Base-by-base conservation (phyloP, 2,888 invertebrate species). In the Xanthorhoe spadicearia region DNA sequence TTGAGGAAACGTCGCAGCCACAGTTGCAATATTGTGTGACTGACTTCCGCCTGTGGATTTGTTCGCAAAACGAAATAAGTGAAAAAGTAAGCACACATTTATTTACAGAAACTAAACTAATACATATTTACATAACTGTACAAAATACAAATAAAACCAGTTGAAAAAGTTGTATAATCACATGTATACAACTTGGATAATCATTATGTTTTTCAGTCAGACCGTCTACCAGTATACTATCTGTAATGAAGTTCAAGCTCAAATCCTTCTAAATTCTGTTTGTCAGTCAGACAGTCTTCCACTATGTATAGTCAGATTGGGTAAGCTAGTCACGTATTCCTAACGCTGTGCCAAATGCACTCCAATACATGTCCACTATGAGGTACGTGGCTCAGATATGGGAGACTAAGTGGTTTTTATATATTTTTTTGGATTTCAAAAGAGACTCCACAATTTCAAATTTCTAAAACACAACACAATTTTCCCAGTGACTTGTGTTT, bases 271-370 rank as follows among this genome's bases (percentile, higher is more conserved):
- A 8, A 43, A 8, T n/a, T 43, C 17, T 48, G 15, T 2, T 13
- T 17, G 15, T 15, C 48, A 48, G 48, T 48, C 48, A 48, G 48
- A 17, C 48, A 48, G 48, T 48, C 15, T 3, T 17, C 48, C 6
- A 8, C 6, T 17, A 17, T 48, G 17, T 48, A 48, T 48, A 48
- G 15, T 48, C 17, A 48, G 48, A 58, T 66, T 69, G 61, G 43
- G 68, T 32, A 73, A 55, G 57, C 62, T 35, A 32, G 65, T 74
- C 76, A 74, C 76, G 74, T 76, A 68, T 61, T 57, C n/a, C 64
- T 64, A 59, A 60, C 56, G 68, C 19, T 38, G 55, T 73, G 76
- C 73, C 76, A 75, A 76, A 73, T 75, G 76, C 73, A 74, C 70
- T 70, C 55, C 62, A 54, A 66, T 62, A 61, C 65, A 54, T 62